Evolutionary conservation across 2,888 invertebrate genomes (phyloP).

Genomic region (Hirtodrosophila trivittata): DNA sequence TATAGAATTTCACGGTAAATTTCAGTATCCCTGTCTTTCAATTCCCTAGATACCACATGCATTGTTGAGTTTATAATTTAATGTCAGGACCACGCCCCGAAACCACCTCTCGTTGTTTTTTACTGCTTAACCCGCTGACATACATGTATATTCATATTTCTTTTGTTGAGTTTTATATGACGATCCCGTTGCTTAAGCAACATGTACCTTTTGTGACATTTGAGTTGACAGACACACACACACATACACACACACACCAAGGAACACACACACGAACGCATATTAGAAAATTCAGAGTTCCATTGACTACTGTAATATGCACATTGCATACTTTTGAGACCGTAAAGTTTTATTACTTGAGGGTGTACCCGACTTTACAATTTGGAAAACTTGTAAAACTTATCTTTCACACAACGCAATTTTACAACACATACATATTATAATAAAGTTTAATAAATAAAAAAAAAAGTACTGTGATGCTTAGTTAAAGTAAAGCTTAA

Average conservation of each 20-base stretch:
- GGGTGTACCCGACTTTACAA: conserved; percentile 50
- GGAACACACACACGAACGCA: conserved; percentile 12
- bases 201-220: conserved; percentile 69
- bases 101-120: conserved; percentile 4
- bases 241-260: conserved; percentile 7
- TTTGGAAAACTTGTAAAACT: conserved; percentile 66
- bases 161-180: conserved; percentile 58
- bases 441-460: background rate
- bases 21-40: no score
- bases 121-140: conserved; percentile 66
- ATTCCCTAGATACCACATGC: conserved; percentile 46
- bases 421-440: background rate
- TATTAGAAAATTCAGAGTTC: conserved; percentile 8
- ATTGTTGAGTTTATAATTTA: conserved; percentile 70
- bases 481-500: no score
- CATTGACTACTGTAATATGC: conserved; percentile 64
- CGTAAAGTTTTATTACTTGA: conserved; percentile 66
- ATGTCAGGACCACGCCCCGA: conserved; percentile 38
- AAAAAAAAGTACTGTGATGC: no score
- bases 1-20: no score
- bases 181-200: conserved; percentile 59
- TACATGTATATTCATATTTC: conserved; percentile 67
- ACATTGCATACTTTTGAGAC: conserved; percentile 58
- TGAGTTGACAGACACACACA: conserved; percentile 50
- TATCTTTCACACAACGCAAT: conserved; percentile 24